phyloP scores from a whole-genome alignment of 64 coral and sea anemone species.

The Porites australiensis region DNA sequence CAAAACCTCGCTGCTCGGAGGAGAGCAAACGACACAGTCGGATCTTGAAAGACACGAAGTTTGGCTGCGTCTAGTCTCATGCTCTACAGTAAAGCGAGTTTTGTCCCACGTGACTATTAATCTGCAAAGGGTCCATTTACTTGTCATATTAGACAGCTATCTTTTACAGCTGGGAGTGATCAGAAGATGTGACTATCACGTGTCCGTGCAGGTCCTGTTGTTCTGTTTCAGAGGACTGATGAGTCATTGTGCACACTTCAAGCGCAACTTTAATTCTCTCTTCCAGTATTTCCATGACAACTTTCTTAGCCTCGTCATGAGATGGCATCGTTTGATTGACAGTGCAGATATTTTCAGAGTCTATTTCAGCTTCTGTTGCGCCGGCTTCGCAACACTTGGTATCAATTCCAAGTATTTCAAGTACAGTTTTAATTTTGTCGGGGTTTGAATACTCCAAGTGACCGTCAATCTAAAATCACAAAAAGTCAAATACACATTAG shows the following conservation, averaged over 20 bases:
- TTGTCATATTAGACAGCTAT: background rate
- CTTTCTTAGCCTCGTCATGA: background rate
- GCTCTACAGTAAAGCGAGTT: no score
- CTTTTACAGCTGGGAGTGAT: no score
- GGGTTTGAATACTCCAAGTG: slow-evolving; percentile 42
- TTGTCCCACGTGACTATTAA: no score
- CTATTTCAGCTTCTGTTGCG: background rate
- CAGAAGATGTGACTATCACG: background rate
- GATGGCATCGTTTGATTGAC: background rate
- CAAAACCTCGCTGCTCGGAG: no score
- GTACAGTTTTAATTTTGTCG: slow-evolving; percentile 1
- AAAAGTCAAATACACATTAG: background rate
- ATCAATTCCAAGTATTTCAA: slow-evolving; percentile 16
- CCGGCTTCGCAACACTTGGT: background rate
- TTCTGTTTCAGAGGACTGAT: background rate
- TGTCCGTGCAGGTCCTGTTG: background rate
- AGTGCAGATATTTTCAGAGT: background rate
- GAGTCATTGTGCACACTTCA: background rate
- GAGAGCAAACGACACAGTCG: no score
- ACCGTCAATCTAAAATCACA: slow-evolving; percentile 13
- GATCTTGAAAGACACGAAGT: no score
- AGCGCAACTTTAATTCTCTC: background rate
- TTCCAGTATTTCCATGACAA: slow-evolving; percentile 6
- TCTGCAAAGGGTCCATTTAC: no score
- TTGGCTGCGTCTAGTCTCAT: no score